phyloP scores from a whole-genome alignment of 2,888 invertebrate genomes.

The Thyatira batis region DNA sequence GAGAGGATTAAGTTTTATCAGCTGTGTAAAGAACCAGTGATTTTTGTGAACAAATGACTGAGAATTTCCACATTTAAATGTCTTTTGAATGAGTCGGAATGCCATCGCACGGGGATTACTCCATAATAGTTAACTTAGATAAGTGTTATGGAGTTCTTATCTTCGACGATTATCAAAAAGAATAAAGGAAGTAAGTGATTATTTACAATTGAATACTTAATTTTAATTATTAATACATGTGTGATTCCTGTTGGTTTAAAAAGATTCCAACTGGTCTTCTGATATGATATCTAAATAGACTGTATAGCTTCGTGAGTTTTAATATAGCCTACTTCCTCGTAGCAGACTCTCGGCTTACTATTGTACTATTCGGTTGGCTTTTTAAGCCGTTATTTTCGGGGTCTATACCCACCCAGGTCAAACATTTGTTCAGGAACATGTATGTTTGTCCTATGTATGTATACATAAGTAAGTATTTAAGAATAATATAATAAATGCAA shows the following conservation, averaged over 20 bases:
- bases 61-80: slow-evolving; percentile 16
- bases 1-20: slow-evolving; percentile 46
- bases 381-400: too few relatives aligned
- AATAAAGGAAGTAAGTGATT: slow-evolving; percentile 1
- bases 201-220: not conserved
- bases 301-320: too few relatives aligned
- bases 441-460: too few relatives aligned
- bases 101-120: slow-evolving; percentile 42
- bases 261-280: too few relatives aligned
- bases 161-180: slow-evolving; percentile 2
- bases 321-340: too few relatives aligned
- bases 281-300: too few relatives aligned
- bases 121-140: slow-evolving; percentile 23
- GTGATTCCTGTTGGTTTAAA: not conserved
- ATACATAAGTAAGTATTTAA: too few relatives aligned
- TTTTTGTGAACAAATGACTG: slow-evolving; percentile 35
- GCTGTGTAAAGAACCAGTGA: slow-evolving; percentile 21
- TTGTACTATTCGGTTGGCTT: too few relatives aligned
- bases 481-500: too few relatives aligned
- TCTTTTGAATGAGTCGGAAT: not conserved
- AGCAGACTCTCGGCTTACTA: too few relatives aligned
- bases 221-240: not conserved
- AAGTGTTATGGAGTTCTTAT: slow-evolving; percentile 9
- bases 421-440: too few relatives aligned
- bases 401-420: too few relatives aligned